phyloP scores from a whole-genome alignment of 2,888 invertebrate species.

The Scrobipalpa atriplicella region DNA sequence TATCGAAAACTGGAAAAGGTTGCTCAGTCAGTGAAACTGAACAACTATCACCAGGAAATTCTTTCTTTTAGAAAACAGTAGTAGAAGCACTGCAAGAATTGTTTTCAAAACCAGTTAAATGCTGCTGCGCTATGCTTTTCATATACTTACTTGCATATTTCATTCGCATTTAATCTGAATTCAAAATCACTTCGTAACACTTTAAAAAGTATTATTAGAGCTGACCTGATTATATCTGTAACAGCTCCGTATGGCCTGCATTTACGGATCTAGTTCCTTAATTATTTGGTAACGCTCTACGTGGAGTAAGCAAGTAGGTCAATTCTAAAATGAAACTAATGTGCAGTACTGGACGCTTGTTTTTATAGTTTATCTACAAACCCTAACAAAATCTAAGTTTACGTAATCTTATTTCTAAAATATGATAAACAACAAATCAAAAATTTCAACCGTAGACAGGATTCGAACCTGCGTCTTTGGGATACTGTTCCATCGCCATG shows the following conservation, averaged over 20 bases:
- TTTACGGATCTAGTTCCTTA: background rate
- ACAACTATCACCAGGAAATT: no score
- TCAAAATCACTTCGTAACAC: background rate
- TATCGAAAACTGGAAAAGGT: no score
- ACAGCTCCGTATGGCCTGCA: constrained; percentile 2
- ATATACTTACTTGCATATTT: background rate
- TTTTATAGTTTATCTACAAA: background rate
- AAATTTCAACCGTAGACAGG: no score
- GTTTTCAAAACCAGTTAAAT: no score
- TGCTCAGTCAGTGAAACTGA: no score
- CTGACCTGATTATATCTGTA: constrained; percentile 26
- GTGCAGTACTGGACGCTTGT: background rate
- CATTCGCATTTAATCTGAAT: background rate
- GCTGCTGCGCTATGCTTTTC: background rate
- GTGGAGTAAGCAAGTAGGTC: background rate
- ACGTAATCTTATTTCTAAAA: no score
- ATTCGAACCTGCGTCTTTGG: no score
- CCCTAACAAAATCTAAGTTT: background rate
- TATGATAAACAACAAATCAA: no score
- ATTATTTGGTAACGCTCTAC: background rate
- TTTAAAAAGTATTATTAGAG: background rate
- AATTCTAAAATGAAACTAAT: background rate
- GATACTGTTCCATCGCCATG: no score
- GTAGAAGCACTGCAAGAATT: no score
- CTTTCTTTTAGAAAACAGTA: no score